These are phyloP conservation scores for Limnephilus marmoratus DNA, from an alignment of 2,888 invertebrate species.

Conservation along the genomic window DNA sequence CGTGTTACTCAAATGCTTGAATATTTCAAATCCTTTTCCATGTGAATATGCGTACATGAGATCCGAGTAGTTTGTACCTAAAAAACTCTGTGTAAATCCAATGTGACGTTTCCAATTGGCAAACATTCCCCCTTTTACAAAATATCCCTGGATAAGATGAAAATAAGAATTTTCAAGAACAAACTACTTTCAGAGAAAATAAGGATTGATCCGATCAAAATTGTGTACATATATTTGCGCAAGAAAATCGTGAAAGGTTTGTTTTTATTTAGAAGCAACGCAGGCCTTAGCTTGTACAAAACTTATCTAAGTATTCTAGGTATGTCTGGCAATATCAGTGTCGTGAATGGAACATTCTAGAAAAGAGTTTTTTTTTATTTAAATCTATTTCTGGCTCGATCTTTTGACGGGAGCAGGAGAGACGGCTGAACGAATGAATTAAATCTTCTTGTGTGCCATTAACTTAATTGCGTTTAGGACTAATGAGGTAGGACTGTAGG, in stretches of 20 bases:
- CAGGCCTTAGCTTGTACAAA: neutral
- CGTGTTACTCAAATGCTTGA: neutral
- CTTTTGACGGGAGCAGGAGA: neutral
- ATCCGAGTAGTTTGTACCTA: neutral
- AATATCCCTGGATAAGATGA: neutral
- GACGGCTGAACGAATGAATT: neutral
- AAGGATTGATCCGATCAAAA: neutral
- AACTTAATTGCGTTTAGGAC: neutral
- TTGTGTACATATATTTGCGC: neutral
- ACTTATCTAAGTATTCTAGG: neutral
- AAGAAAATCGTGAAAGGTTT: neutral
- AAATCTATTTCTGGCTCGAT: neutral
- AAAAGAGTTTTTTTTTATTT: neutral
- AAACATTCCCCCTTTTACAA: neutral
- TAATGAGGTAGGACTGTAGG: neutral
- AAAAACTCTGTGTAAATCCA: neutral
- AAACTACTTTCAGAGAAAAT: neutral
- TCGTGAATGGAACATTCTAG: neutral
- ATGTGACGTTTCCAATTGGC: neutral
- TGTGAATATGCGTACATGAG: neutral
- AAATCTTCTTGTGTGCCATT: neutral
- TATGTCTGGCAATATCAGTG: neutral
- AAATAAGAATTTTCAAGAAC: neutral
- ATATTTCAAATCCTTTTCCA: conserved; percentile 15
- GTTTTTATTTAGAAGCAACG: neutral